phyloP scores from a whole-genome alignment of 2,113 vertebrate genomes.

The Orcinus orca region DNA sequence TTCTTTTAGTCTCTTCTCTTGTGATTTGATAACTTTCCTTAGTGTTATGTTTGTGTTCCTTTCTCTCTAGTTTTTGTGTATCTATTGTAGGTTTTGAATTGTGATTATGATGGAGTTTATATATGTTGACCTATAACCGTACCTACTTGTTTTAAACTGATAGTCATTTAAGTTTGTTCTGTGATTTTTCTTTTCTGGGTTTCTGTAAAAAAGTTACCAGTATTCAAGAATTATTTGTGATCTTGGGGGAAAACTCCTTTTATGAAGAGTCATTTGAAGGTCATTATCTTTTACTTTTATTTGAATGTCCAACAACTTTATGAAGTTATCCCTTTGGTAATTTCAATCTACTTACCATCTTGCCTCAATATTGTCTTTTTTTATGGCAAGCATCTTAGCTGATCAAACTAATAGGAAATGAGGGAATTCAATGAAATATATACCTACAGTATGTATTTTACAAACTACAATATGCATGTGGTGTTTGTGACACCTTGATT shows the following conservation, averaged over 20 bases:
- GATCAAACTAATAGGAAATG: neutral
- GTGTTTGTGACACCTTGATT: neutral
- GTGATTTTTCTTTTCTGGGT: neutral
- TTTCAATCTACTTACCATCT: neutral
- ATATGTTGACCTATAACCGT: neutral
- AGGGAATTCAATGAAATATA: neutral
- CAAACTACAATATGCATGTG: neutral
- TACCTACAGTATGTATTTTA: neutral
- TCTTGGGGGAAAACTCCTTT: neutral
- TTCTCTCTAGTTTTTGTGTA: neutral
- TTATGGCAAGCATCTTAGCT: neutral
- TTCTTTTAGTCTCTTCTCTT: no score
- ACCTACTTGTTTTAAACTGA: neutral
- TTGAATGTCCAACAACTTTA: neutral
- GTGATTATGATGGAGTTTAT: neutral
- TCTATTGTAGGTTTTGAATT: neutral
- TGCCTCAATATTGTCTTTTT: neutral
- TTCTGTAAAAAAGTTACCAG: neutral
- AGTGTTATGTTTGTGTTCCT: neutral
- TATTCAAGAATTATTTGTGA: neutral
- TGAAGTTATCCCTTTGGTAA: neutral
- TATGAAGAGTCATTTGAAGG: neutral
- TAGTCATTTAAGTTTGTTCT: neutral
- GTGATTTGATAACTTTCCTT: no score
- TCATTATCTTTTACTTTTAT: neutral